phyloP scores from a whole-genome alignment of 2,797 vertebrate species.

The Myiotriccus ornatus region DNA sequence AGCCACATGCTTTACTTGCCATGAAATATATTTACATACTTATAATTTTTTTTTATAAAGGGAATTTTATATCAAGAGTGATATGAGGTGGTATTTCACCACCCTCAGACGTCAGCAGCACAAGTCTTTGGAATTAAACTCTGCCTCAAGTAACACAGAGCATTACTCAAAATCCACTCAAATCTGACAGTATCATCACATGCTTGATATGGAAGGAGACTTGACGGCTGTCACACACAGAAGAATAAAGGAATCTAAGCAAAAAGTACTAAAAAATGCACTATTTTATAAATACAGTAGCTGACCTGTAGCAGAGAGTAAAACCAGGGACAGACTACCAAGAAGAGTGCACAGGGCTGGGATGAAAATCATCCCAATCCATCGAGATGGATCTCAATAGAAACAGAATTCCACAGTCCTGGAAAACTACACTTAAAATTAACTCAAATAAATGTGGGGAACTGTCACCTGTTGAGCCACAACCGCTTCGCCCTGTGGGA shows the following conservation, averaged over 20 bases:
- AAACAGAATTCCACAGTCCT: neutral
- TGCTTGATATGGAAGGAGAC: neutral
- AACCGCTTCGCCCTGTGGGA: neutral
- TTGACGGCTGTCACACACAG: neutral
- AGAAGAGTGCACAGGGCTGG: neutral
- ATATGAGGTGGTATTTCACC: neutral
- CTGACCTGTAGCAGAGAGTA: neutral
- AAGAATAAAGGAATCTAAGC: neutral
- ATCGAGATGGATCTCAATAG: fast-evolving
- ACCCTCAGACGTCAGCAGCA: neutral
- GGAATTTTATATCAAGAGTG: neutral
- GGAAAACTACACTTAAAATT: neutral
- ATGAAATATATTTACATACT: neutral
- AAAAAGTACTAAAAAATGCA: neutral
- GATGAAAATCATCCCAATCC: neutral
- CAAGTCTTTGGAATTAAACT: neutral
- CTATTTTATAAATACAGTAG: neutral
- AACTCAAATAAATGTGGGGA: neutral
- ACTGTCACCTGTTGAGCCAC: neutral
- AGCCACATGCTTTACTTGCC: neutral
- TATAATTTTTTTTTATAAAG: neutral
- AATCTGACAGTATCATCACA: neutral
- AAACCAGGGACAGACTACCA: neutral
- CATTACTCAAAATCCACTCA: neutral
- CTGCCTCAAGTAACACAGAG: neutral